These are phyloP conservation scores for Phthorimaea operculella DNA, from an alignment of 1,140 invertebrate genomes.

Conservation along the genomic window DNA sequence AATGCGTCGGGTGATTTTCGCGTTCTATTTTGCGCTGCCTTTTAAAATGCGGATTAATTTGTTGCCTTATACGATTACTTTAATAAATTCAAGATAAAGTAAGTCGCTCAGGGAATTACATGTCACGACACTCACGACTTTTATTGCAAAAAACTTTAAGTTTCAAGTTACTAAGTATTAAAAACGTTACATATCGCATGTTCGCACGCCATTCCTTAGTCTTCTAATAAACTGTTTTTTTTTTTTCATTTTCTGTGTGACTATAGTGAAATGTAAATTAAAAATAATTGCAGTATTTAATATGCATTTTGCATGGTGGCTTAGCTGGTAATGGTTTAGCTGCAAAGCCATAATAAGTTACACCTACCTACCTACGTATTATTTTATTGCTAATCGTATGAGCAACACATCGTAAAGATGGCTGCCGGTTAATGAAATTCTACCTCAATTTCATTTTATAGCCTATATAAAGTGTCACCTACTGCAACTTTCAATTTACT, in stretches of 20 bases:
- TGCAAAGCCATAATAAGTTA: too few relatives aligned
- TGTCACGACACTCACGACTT: not conserved
- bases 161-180: not conserved
- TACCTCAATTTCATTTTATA: too few relatives aligned
- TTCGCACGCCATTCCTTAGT: not conserved
- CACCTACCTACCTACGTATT: too few relatives aligned
- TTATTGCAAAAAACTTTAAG: not conserved
- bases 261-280: not conserved
- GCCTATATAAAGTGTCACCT: too few relatives aligned
- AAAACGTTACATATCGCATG: slow-evolving; percentile 1
- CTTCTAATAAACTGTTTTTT: not conserved
- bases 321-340: too few relatives aligned
- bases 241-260: not conserved
- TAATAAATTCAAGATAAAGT: not conserved
- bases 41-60: not conserved
- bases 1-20: not conserved
- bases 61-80: not conserved
- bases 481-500: too few relatives aligned
- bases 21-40: not conserved
- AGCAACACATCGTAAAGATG: too few relatives aligned
- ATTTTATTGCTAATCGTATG: too few relatives aligned
- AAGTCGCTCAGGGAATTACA: not conserved
- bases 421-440: too few relatives aligned
- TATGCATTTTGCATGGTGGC: not conserved
- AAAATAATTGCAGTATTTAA: not conserved